Conservation (phyloP, 1,140 invertebrate genomes). For the Leptinotarsa lineolata region DNA sequence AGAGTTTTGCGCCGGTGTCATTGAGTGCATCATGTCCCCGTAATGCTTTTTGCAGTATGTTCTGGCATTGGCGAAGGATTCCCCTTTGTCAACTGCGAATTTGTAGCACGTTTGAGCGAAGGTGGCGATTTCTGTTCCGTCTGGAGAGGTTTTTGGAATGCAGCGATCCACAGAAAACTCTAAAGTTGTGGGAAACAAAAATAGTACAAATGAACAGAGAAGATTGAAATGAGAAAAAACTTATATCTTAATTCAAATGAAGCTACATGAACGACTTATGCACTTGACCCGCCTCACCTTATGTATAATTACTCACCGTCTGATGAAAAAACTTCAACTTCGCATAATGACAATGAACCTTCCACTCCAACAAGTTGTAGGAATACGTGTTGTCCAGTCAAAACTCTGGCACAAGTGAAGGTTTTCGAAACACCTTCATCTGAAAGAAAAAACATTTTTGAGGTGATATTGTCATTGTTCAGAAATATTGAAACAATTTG, state of each 20-base stretch:
- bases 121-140: conserved; percentile 74
- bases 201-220: too few species aligned
- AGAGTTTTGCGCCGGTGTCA: conserved; percentile 69
- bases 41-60: conserved; percentile 74
- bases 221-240: too few species aligned
- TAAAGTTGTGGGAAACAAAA: conserved; percentile 44
- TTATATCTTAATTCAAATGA: too few species aligned
- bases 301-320: conserved; percentile 66
- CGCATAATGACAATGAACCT: conserved; percentile 85
- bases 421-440: conserved; percentile 90
- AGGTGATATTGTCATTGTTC: too few species aligned
- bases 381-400: conserved; percentile 85
- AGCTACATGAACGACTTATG: too few species aligned
- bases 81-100: conserved; percentile 79
- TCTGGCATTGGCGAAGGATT: conserved; percentile 78
- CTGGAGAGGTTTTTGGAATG: conserved; percentile 68
- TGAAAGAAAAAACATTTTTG: conserved; percentile 54
- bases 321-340: conserved; percentile 89
- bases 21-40: conserved; percentile 81
- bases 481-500: too few species aligned
- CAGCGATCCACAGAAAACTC: conserved; percentile 83
- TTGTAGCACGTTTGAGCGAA: conserved; percentile 89
- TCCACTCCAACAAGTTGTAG: conserved; percentile 89
- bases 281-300: too few species aligned
- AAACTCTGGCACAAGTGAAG: conserved; percentile 81